A percentile compares a stretch with the other conserved stretches of the same genome.
Evolutionary conservation across 2,888 invertebrate genomes (phyloP).

Genomic region (Cremastinae sp.): DNA sequence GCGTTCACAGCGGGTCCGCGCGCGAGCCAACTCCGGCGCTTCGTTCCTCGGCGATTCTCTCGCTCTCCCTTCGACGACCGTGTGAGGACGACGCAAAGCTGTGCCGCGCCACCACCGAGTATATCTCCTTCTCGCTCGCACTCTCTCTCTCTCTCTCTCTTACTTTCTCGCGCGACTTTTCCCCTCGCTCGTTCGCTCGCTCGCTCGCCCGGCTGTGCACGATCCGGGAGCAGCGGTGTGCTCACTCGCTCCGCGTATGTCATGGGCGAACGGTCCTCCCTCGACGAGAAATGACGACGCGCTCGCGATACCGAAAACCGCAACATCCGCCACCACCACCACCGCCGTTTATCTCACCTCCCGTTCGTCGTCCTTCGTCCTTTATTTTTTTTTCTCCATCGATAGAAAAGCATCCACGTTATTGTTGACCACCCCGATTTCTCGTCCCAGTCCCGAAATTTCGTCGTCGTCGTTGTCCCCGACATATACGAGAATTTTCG

Average conservation of each 20-base stretch:
- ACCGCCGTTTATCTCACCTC: no score
- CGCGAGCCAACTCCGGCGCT: not conserved
- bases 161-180: slow-evolving; percentile 25
- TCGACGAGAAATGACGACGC: slow-evolving; percentile 35
- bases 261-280: slow-evolving; percentile 74
- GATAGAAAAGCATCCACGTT: no score
- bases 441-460: no score
- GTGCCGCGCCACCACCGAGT: slow-evolving; percentile 30
- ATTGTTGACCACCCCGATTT: no score
- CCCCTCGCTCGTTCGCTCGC: slow-evolving; percentile 48
- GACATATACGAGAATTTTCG: no score
- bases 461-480: no score
- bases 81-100: slow-evolving; percentile 25
- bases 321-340: not conserved
- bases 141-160: slow-evolving; percentile 40
- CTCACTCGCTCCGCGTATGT: slow-evolving; percentile 77
- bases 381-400: no score
- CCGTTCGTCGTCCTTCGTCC: no score
- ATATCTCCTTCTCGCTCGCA: not conserved
- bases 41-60: slow-evolving; percentile 12
- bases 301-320: slow-evolving; percentile 12
- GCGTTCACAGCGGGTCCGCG: no score
- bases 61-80: not conserved
- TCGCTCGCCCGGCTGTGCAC: slow-evolving; percentile 50
- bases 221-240: slow-evolving; percentile 66